Evolutionary conservation across 2,797 vertebrate species (phyloP), one percentile per base, ranked within the genome.

Genomic region (Clarias pachynema): DNA sequence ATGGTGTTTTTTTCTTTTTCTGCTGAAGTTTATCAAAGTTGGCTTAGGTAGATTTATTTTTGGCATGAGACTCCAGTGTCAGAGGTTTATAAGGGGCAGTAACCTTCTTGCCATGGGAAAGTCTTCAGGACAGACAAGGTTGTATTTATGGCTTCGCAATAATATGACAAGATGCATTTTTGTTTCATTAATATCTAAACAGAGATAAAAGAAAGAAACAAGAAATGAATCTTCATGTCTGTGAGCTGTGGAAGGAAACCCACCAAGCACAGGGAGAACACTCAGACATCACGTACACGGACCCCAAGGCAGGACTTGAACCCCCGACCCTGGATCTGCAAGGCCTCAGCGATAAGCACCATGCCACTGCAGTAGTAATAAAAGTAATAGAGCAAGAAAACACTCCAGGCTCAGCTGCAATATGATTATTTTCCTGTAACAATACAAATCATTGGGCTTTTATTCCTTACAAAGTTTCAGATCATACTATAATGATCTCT

Each of bases 381-480:
- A 40, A 79, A 8, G 0, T 26, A 44, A 63, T 29, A 49, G 20
- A 79, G 34, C 57, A 44, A 44, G 40, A 63, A 20, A 53, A 65
- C 9, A 65, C 40, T 31, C 49, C 26, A 20, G 16, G n/a, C 16
- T 31, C n/a, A 53, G n/a, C 6, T 62, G 29, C 40, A 49, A 37
- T 29, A 10, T 65, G 78, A 80, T 65, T 65, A 5, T 80, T 53
- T 80, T 66, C 26, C 79, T 66, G 40, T 81, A 66, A 49, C 40
- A 66, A 4, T n/a, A 56, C 53, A 44, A 62, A 16, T 10, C 18
- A 81, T 66, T 53, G 40, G 40, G 15, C 65, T 53, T 80, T 80
- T 80, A 66, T 80, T 80, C 34, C n/a, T 66, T 29, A 49, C 86
- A 86, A 66, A 86, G 86, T 77, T 78, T 31, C 62, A 75, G 75